These are phyloP conservation scores for Cordilura impudica DNA, from an alignment of 2,888 invertebrate species.

Conservation along the genomic window DNA sequence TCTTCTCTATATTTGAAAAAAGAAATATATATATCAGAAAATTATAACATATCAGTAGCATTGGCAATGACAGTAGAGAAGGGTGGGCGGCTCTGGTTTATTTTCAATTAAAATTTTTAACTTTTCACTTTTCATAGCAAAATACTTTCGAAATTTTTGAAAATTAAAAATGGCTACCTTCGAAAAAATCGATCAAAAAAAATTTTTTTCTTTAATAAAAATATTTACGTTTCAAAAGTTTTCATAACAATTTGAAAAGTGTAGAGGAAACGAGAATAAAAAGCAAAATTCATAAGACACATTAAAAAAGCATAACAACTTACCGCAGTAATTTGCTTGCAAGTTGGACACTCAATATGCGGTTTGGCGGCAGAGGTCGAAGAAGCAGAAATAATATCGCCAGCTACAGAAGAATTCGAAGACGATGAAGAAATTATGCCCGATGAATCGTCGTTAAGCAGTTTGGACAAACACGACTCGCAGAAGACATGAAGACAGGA, in stretches of 20 bases:
- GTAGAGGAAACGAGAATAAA: too few species aligned
- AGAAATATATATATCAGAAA: too few species aligned
- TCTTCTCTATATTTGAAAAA: too few species aligned
- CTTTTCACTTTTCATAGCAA: neutral
- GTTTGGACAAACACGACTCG: conserved; percentile 91
- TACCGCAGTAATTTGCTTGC: conserved; percentile 91
- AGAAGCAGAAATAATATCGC: conserved; percentile 64
- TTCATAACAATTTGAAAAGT: neutral
- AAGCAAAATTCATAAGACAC: neutral
- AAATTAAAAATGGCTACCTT: neutral
- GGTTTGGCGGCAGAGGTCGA: conserved; percentile 64
- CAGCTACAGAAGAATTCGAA: conserved; percentile 75
- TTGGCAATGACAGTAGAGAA: too few species aligned
- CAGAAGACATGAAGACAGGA: conserved; percentile 97
- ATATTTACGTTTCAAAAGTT: neutral
- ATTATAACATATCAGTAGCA: too few species aligned
- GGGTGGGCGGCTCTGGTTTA: too few species aligned
- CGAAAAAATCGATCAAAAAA: neutral
- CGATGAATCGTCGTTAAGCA: conserved; percentile 84
- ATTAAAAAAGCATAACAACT: conserved; percentile 56
- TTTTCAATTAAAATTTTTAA: neutral
- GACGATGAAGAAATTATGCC: conserved; percentile 78
- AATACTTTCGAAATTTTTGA: neutral
- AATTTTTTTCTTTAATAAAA: neutral
- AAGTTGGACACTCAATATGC: conserved; percentile 85